Evolutionary conservation across 2,797 vertebrate genomes (phyloP).

Genomic region (Calcarius lapponicus): DNA sequence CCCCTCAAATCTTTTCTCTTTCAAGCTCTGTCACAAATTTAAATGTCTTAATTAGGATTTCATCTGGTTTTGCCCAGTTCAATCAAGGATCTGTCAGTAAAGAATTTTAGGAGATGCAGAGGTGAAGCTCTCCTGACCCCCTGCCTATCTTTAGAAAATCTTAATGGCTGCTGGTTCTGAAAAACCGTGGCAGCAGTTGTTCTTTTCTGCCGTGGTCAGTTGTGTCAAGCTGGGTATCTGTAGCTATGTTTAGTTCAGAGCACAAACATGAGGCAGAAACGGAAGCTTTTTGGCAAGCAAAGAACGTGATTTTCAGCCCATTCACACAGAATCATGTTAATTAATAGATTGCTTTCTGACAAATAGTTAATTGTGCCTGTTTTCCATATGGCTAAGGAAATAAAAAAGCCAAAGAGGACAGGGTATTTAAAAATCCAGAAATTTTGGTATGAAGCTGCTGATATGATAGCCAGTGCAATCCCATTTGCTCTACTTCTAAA

Average conservation of each 20-base stretch:
- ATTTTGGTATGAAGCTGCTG: not conserved
- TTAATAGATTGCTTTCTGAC: constrained; percentile 53
- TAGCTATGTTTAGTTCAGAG: constrained; percentile 45
- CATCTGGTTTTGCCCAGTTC: not conserved
- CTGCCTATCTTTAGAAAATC: constrained; percentile 32
- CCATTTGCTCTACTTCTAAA: not conserved
- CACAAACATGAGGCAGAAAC: constrained; percentile 33
- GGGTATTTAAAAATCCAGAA: not conserved
- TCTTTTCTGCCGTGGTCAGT: constrained; percentile 40
- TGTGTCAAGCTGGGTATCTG: not conserved
- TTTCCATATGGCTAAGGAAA: constrained; percentile 19
- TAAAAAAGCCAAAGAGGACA: not conserved
- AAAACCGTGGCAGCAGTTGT: not conserved
- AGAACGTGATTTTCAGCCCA: not conserved
- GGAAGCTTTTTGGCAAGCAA: constrained; percentile 34
- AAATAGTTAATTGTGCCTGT: constrained; percentile 46
- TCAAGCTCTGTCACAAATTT: not conserved
- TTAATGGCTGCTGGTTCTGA: not conserved
- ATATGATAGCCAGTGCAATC: not conserved
- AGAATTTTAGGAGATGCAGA: not conserved
- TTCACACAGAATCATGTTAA: constrained; percentile 42
- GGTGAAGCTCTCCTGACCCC: not conserved
- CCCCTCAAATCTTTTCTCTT: not conserved
- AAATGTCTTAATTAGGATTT: constrained; percentile 14
- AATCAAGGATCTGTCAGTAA: constrained; percentile 29